These are phyloP conservation scores for Elachura formosa DNA, from an alignment of 2,113 vertebrate genomes.

Conservation along the genomic window DNA sequence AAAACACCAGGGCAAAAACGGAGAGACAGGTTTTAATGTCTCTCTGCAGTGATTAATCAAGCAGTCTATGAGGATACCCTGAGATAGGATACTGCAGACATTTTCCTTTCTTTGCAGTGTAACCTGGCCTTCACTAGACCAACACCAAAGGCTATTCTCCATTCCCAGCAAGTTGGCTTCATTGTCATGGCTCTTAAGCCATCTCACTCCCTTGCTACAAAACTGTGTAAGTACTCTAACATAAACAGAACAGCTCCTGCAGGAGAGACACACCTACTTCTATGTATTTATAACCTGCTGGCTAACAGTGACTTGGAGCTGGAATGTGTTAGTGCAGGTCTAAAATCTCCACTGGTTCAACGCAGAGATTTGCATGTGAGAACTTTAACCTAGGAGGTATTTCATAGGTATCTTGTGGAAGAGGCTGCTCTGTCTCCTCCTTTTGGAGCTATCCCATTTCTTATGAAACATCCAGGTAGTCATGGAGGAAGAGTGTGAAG, in stretches of 20 bases:
- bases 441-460: not conserved
- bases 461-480: not conserved
- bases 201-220: not conserved
- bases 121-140: not conserved
- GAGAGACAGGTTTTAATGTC: not conserved
- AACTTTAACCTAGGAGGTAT: not conserved
- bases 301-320: not conserved
- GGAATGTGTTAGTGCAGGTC: not conserved
- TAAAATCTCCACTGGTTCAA: not conserved
- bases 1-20: not conserved
- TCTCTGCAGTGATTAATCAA: not conserved
- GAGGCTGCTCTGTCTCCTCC: not conserved
- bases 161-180: not conserved
- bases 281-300: not conserved
- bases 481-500: slow-evolving; percentile 11
- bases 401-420: not conserved
- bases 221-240: not conserved
- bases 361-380: not conserved
- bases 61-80: not conserved
- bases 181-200: not conserved
- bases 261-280: not conserved
- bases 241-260: not conserved
- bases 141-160: not conserved
- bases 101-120: not conserved
- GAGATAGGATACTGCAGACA: not conserved